These are phyloP conservation scores for Orcinus orca DNA, from an alignment of 2,113 vertebrate genomes.

Conservation along the genomic window DNA sequence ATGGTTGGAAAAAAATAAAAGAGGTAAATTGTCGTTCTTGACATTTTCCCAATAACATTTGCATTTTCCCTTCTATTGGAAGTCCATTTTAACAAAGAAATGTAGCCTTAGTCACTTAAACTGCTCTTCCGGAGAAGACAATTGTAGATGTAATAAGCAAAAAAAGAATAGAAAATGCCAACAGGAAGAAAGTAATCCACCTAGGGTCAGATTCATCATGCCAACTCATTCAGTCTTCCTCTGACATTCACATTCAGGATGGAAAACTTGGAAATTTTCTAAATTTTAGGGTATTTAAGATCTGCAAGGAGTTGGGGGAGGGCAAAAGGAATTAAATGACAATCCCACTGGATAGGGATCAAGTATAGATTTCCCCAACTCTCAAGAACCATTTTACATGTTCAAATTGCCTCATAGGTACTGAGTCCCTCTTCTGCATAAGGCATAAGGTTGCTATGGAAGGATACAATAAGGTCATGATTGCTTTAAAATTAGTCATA, in stretches of 20 bases:
- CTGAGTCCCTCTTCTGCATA: background rate
- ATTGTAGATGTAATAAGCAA: background rate
- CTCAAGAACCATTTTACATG: conserved; percentile 4
- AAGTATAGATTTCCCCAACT: background rate
- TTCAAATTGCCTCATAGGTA: background rate
- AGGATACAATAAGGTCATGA: conserved; percentile 45
- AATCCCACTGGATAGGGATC: background rate
- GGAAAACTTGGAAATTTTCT: conserved; percentile 28
- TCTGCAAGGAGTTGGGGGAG: background rate
- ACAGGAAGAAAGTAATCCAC: background rate
- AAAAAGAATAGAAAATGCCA: conserved; percentile 39
- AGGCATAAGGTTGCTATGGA: background rate
- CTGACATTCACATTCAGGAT: conserved; percentile 29
- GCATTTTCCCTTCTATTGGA: conserved; percentile 48
- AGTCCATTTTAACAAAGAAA: conserved; percentile 40
- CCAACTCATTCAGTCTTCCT: background rate
- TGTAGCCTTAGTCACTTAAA: conserved; percentile 12
- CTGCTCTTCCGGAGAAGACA: conserved; percentile 45
- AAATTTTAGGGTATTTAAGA: conserved; percentile 32
- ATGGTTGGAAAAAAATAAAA: background rate
- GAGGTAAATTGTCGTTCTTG: background rate
- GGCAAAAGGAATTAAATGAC: background rate
- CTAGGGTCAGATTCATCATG: background rate
- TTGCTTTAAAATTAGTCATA: conserved; percentile 65
- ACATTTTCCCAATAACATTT: conserved; percentile 29